These are phyloP conservation scores for Solenodon paradoxus DNA, from an alignment of 2,113 vertebrate genomes.

Conservation along the genomic window DNA sequence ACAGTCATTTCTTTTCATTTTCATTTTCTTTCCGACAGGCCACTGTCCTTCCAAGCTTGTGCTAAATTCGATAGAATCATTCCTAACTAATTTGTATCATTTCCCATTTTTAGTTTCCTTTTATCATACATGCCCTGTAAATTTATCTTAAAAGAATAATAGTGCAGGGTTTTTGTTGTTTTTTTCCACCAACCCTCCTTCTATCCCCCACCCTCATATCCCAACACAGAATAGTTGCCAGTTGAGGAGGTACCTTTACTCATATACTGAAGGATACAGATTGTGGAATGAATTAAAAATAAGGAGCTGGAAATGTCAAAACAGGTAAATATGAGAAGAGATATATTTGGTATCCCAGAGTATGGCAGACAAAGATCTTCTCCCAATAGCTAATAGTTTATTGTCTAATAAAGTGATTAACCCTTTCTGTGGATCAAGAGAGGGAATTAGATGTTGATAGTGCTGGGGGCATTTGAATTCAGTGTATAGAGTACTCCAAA, in stretches of 20 bases:
- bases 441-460: not conserved
- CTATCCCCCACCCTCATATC: rapidly evolving
- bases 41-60: not conserved
- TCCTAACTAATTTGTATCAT: not conserved
- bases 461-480: not conserved
- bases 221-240: not conserved
- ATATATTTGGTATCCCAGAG: not conserved
- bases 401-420: not conserved
- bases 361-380: not conserved
- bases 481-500: not conserved
- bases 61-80: not conserved
- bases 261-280: not conserved
- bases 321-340: not conserved
- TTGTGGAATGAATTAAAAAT: not conserved
- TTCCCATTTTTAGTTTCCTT: not conserved
- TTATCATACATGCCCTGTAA: not conserved
- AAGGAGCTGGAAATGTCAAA: not conserved
- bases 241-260: not conserved
- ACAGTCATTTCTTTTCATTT: not conserved
- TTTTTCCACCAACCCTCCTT: not conserved
- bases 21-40: not conserved
- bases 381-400: not conserved
- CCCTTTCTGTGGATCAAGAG: not conserved
- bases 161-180: not conserved
- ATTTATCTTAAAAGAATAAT: not conserved